A percentile compares a stretch with the other conserved stretches of the same genome.
Evolutionary conservation across 2,113 vertebrate genomes (phyloP).

Genomic region (Chaetops frenatus): DNA sequence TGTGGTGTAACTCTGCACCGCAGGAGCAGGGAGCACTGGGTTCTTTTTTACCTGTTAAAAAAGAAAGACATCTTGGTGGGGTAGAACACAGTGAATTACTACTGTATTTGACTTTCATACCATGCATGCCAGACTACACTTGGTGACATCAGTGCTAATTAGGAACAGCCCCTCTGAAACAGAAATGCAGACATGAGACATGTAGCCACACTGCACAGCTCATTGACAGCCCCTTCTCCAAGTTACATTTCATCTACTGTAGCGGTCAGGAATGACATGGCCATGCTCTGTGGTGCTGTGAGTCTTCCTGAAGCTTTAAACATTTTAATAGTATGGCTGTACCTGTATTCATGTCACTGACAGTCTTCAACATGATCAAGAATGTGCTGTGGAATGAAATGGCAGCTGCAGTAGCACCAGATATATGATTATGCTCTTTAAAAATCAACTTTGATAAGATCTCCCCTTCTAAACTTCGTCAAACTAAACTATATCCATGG

Average conservation of each 20-base stretch:
- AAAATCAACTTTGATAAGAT: neutral
- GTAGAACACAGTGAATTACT: neutral
- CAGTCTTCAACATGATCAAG: neutral
- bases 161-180: neutral
- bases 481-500: neutral
- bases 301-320: neutral
- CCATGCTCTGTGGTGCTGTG: neutral
- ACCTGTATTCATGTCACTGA: accelerated
- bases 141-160: neutral
- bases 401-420: neutral
- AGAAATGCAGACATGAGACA: neutral
- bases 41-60: neutral
- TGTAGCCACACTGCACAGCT: neutral
- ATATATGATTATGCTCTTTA: neutral
- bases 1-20: neutral
- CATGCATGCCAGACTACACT: neutral
- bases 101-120: neutral
- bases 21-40: neutral
- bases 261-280: neutral
- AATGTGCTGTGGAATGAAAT: neutral
- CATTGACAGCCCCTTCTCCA: neutral
- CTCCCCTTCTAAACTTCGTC: neutral
- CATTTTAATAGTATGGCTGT: neutral
- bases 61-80: neutral
- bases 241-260: neutral